Evolutionary conservation across 2,113 vertebrate species (phyloP).

Genomic region (Pedetes capensis): DNA sequence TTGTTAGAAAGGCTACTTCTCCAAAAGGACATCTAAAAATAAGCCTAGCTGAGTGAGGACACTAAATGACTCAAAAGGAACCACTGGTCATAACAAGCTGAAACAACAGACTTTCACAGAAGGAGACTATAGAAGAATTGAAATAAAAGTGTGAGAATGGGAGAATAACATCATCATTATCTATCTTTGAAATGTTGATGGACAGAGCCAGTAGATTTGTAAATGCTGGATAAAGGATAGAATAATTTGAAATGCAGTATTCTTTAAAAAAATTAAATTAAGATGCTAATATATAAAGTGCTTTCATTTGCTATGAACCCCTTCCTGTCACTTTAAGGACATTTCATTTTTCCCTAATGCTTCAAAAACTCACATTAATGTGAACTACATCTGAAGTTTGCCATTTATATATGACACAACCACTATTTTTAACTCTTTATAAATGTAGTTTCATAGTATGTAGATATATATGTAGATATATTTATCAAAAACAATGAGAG

Average conservation of each 20-base stretch:
- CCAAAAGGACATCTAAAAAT: neutral
- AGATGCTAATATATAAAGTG: constrained; percentile 28
- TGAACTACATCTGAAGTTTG: constrained; percentile 22
- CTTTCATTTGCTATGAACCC: neutral
- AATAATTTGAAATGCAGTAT: neutral
- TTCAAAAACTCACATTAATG: constrained; percentile 37
- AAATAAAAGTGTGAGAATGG: neutral
- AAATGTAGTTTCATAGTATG: neutral
- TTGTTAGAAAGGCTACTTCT: neutral
- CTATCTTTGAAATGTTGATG: neutral
- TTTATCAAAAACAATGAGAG: neutral
- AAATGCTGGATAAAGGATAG: neutral
- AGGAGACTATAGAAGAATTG: neutral
- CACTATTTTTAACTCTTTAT: constrained; percentile 6
- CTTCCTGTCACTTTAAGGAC: neutral
- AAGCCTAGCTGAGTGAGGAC: neutral
- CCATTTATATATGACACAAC: neutral
- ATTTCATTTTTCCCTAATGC: constrained; percentile 34
- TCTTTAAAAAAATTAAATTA: constrained; percentile 1
- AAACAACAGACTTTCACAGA: neutral
- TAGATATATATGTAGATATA: no score
- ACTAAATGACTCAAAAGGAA: neutral
- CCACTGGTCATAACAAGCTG: neutral
- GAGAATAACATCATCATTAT: neutral
- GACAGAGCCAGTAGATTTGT: neutral